Percentiles rank a stretch among this genome's conserved stretches.
These are phyloP conservation scores for Odontesthes bonariensis DNA, from an alignment of 2,113 vertebrate species.

Conservation along the genomic window DNA sequence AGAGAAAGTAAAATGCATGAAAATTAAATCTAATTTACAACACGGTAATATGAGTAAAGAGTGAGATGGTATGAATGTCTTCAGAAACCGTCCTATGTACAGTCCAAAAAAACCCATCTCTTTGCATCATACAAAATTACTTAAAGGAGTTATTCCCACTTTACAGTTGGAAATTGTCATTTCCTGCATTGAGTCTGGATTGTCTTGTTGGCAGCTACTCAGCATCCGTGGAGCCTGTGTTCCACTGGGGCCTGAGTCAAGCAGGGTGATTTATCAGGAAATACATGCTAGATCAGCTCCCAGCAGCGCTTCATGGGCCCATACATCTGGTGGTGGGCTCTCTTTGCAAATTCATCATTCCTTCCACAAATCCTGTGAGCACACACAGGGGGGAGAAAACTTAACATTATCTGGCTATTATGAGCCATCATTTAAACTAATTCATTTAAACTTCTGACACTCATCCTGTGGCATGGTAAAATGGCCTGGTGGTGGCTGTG, in stretches of 20 bases:
- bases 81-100: no score
- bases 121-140: no score
- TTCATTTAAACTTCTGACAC: slow-evolving; percentile 37
- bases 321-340: slow-evolving; percentile 24
- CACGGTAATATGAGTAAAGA: no score
- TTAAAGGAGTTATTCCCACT: no score
- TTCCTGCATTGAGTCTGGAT: slow-evolving; percentile 5
- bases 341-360: slow-evolving; percentile 52
- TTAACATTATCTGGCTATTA: slow-evolving; percentile 38
- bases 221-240: slow-evolving; percentile 13
- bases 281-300: slow-evolving; percentile 50
- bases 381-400: slow-evolving; percentile 20
- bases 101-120: no score
- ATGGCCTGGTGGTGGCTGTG: not conserved
- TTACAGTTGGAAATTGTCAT: no score
- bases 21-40: slow-evolving; percentile 21
- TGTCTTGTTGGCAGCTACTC: not conserved
- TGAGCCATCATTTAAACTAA: slow-evolving; percentile 23
- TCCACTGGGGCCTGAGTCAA: slow-evolving; percentile 28
- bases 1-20: slow-evolving; percentile 25
- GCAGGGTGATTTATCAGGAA: slow-evolving; percentile 57
- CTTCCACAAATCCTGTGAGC: not conserved
- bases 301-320: slow-evolving; percentile 27
- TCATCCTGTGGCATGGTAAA: slow-evolving; percentile 5
- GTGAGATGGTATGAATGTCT: no score